Base-by-base conservation (phyloP, 1,140 invertebrate species). In the Thaumatotibia leucotreta region DNA sequence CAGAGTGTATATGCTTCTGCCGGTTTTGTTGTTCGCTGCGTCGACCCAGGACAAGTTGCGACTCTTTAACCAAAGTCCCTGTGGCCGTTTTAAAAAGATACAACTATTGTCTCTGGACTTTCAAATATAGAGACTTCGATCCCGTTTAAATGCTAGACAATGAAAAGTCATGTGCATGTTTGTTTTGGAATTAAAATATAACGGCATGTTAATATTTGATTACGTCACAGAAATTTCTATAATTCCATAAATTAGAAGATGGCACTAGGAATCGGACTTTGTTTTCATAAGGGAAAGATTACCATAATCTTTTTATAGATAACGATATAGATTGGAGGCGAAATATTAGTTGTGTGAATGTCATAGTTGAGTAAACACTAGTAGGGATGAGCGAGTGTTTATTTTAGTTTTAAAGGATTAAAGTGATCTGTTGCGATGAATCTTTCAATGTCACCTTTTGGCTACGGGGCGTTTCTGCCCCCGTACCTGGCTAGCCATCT, bases 101-200 rank as follows among this genome's bases (percentile, higher is more conserved):
- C 67, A 90, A 84, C 66, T 90, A 80, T 68, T 90, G 88, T 72
- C 82, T 90, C 20, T 83, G 83, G 77, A 84, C 85, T 6, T 90
- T 90, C 64, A 90, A 90, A 71, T 90, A 82, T 68, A 87, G 70
- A 80, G 67, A 76, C 32, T 76, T 35, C 39, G 49, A 63, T 67
- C 67, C 73, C 64, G 39, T 76, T 69, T 75, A 67, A 32, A 11
- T 27, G 70, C 17, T 23, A 52, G 61, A 76, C 75, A 82, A 82
- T 78, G 75, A 74, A 68, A 67, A 65, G 66, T 69, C 74, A 62
- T 67, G 63, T 67, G 54, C 24, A 65, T 86, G 68, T 86, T 82
- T 83, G 68, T 4, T 11, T 20, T 64, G 62, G 76, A 29, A 75
- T 83, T 78, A 82, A 66, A 17, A 61, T 11, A 61, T 45, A n/a